Conservation (phyloP, 2,797 vertebrate species). For the Varecia variegata region DNA sequence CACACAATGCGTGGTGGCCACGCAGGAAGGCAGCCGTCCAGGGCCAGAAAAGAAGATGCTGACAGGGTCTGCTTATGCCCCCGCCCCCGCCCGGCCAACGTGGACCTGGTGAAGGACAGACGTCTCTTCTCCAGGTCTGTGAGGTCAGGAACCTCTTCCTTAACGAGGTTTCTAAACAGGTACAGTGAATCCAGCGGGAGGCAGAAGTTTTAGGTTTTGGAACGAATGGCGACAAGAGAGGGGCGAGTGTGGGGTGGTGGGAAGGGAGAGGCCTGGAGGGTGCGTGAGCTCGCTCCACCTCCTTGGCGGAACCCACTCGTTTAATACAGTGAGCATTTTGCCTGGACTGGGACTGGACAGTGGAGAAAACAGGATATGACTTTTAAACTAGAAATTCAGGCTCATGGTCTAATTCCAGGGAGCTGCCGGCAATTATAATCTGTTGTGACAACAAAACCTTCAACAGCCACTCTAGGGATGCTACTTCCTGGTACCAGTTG, state of each 20-base stretch:
- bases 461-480: rapidly evolving
- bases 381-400: neutral
- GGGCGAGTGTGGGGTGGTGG: rapidly evolving
- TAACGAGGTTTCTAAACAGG: neutral
- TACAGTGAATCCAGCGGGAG: neutral
- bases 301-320: too few relatives aligned
- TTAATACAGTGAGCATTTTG: neutral
- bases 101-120: neutral
- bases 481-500: neutral
- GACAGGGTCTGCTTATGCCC: too few relatives aligned
- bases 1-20: rapidly evolving
- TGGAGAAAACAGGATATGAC: neutral
- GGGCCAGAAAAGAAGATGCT: too few relatives aligned
- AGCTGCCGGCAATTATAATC: neutral
- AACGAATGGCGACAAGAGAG: neutral
- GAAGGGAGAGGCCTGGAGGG: neutral
- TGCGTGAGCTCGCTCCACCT: neutral
- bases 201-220: neutral
- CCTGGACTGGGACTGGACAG: too few relatives aligned
- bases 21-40: too few relatives aligned
- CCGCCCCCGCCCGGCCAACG: neutral
- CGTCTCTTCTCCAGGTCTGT: neutral
- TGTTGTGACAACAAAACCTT: rapidly evolving
- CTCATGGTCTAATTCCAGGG: neutral
- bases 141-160: neutral